phyloP scores from a whole-genome alignment of 1,140 invertebrate species.

The Antheraea pernyi region DNA sequence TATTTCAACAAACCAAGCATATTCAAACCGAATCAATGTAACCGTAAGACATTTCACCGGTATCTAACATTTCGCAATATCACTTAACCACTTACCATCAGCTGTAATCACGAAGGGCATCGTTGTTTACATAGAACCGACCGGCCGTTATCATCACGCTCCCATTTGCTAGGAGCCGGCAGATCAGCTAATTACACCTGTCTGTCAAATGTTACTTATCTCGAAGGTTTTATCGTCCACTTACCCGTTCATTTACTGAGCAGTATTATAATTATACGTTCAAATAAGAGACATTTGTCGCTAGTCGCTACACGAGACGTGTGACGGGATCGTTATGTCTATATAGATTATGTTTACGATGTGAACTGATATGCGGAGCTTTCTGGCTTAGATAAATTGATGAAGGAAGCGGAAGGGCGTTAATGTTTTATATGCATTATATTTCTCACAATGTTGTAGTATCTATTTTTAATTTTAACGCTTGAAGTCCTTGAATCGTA shows the following conservation, averaged over 20 bases:
- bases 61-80: conserved; percentile 38
- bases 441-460: neutral
- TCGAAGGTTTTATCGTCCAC: conserved; percentile 55
- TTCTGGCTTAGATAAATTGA: neutral
- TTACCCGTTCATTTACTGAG: conserved; percentile 32
- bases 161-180: conserved; percentile 53
- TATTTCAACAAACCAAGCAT: neutral
- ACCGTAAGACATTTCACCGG: conserved; percentile 11
- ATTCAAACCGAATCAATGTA: neutral
- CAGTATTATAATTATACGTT: conserved; percentile 12
- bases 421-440: neutral
- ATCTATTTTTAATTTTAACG: neutral
- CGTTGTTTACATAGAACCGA: conserved; percentile 48
- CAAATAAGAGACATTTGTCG: conserved; percentile 25
- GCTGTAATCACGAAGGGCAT: conserved; percentile 56
- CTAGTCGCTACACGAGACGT: conserved; percentile 16
- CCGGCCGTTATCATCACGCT: conserved; percentile 46
- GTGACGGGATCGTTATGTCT: neutral
- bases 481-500: neutral
- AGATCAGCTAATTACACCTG: conserved; percentile 62
- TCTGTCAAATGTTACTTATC: conserved; percentile 60
- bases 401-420: neutral
- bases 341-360: neutral
- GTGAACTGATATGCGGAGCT: neutral
- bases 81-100: conserved; percentile 48